Percentiles rank a stretch among this genome's conserved stretches.
Evolutionary conservation across 2,888 invertebrate genomes (phyloP).

Genomic region (Calameuta pallipes): DNA sequence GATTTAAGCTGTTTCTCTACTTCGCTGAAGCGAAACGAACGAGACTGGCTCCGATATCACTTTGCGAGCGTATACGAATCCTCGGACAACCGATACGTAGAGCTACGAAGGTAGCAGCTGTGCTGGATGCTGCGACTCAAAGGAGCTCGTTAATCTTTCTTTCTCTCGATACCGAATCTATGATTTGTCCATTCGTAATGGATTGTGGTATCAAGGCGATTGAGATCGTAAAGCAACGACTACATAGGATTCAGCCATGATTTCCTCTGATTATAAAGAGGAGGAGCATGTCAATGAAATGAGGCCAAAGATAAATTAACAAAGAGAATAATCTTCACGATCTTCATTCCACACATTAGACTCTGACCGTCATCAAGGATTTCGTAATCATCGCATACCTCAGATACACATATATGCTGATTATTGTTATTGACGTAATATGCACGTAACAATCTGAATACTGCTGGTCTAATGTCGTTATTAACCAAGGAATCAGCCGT

Average conservation of each 20-base stretch:
- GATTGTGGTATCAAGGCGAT: background rate
- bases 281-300: background rate
- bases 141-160: background rate
- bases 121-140: background rate
- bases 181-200: background rate
- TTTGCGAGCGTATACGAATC: background rate
- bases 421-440: background rate
- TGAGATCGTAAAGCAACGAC: background rate
- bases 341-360: background rate
- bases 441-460: background rate
- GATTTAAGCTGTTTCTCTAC: background rate
- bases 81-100: background rate
- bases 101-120: background rate
- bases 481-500: background rate
- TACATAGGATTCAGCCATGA: background rate
- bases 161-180: background rate
- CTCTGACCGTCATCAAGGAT: background rate
- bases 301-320: background rate
- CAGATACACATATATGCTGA: background rate
- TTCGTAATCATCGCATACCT: background rate
- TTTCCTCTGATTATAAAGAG: background rate
- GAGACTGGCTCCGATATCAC: background rate
- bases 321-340: background rate
- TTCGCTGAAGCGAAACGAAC: background rate
- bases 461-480: background rate